Base-by-base conservation (phyloP, 2,113 vertebrate species). In the Thalassarche chlororhynchos region DNA sequence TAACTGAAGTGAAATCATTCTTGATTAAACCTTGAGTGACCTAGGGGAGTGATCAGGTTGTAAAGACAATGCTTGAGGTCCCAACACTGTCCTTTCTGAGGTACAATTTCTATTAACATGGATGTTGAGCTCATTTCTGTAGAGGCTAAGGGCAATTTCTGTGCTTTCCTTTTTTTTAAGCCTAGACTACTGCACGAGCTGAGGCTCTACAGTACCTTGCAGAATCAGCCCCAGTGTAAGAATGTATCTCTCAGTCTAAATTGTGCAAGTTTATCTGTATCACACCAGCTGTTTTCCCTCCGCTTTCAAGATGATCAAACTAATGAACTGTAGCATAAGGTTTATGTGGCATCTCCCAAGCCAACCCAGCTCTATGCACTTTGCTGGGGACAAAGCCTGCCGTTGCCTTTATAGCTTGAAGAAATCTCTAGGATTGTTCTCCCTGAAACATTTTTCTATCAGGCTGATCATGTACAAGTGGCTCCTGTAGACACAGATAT, bases 1-100 rank as follows among this genome's bases (percentile, higher is more conserved):
- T 72, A 87, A 84, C 79, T 58, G 65, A 87, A 84, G 81, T 77
- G 34, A 92, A 95, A 64, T 64, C 16, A 13, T 71, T 87, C 52
- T 60, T 79, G 65, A 60, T 82, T 78, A 84, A 87, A 77, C 55
- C 52, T 82, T 52, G 64, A 75, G 38, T 70, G 65, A 78, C 46
- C 25, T 3, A 42, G 24, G 57, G 51, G 20, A 87, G 61, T 38
- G 57, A 75, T 32, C 3, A 1, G 12, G 21, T 70, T 61, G 7
- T 51, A 91, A 89, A 87, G 69, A 77, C 23, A 81, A 18, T 0
- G 6, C 14, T 54, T 58, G 55, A 87, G 18, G 42, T 91, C 72
- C 13, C 25, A 68, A 28, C 52, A n/a, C 31, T 87, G 72, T 74
- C 46, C 74, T 91, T 38, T 66, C 38, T 49, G n/a, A 87, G 57